phyloP scores from a whole-genome alignment of 2,888 invertebrate species.

The Eupithecia vulgata region DNA sequence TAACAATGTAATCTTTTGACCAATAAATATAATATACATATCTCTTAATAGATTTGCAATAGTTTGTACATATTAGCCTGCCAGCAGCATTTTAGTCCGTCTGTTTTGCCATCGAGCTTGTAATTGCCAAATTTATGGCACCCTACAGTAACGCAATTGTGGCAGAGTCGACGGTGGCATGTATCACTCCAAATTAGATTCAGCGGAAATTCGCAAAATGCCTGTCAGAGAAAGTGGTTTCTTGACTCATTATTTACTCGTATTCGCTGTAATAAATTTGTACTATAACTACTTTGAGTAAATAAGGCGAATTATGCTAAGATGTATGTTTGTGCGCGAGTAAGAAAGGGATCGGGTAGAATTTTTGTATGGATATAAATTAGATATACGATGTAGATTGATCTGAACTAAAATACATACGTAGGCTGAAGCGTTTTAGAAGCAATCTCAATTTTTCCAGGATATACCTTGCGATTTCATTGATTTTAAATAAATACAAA shows the following conservation, averaged over 20 bases:
- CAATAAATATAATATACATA: not conserved
- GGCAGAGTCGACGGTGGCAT: constrained; percentile 71
- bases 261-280: constrained; percentile 32
- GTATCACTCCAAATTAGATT: constrained; percentile 82
- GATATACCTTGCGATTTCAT: too few relatives aligned
- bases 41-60: not conserved
- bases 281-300: not conserved
- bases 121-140: constrained; percentile 82
- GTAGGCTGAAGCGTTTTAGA: too few relatives aligned
- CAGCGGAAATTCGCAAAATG: constrained; percentile 60
- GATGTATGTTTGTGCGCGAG: not conserved
- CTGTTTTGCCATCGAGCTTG: constrained; percentile 70
- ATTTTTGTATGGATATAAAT: not conserved
- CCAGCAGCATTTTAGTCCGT: constrained; percentile 64
- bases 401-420: too few relatives aligned
- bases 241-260: constrained; percentile 43
- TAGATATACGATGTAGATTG: too few relatives aligned
- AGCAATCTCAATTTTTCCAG: too few relatives aligned
- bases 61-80: not conserved
- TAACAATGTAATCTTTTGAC: not conserved
- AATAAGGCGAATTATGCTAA: not conserved
- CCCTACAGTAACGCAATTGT: constrained; percentile 79
- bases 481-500: too few relatives aligned
- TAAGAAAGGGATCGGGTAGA: not conserved
- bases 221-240: constrained; percentile 63